These are phyloP conservation scores for Gallinago media DNA, from an alignment of 2,113 vertebrate species.

Conservation along the genomic window DNA sequence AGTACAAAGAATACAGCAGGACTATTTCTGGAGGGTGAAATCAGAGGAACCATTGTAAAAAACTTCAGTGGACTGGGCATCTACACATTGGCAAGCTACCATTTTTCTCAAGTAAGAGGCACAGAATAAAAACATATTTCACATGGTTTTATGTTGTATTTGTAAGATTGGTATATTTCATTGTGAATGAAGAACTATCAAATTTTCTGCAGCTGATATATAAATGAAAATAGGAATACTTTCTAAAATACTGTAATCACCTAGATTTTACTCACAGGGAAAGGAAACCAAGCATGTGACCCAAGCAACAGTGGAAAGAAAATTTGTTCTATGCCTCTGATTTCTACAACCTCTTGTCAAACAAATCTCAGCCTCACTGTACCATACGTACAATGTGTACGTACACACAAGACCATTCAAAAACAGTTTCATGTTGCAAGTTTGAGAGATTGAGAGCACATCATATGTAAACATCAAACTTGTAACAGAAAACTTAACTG, in stretches of 20 bases:
- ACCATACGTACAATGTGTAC: fast-evolving
- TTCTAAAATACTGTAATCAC: background rate
- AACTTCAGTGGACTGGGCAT: background rate
- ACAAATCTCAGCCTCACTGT: background rate
- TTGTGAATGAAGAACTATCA: background rate
- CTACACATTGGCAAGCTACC: background rate
- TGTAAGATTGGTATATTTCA: background rate
- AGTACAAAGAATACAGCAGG: background rate
- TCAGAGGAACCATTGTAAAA: background rate
- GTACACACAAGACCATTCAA: background rate
- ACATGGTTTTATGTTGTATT: background rate
- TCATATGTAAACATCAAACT: background rate
- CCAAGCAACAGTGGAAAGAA: background rate
- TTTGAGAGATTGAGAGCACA: background rate
- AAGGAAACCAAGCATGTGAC: background rate
- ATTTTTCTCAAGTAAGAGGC: background rate
- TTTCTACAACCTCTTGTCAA: background rate
- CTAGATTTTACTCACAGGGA: background rate
- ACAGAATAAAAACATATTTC: background rate
- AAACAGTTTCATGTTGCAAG: background rate
- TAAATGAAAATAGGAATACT: background rate
- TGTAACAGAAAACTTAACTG: background rate
- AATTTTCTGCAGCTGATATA: background rate
- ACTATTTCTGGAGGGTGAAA: background rate
- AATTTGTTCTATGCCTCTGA: background rate